Evolutionary conservation across 1,140 invertebrate species (phyloP).

Genomic region (Wiebesia pumilae): DNA sequence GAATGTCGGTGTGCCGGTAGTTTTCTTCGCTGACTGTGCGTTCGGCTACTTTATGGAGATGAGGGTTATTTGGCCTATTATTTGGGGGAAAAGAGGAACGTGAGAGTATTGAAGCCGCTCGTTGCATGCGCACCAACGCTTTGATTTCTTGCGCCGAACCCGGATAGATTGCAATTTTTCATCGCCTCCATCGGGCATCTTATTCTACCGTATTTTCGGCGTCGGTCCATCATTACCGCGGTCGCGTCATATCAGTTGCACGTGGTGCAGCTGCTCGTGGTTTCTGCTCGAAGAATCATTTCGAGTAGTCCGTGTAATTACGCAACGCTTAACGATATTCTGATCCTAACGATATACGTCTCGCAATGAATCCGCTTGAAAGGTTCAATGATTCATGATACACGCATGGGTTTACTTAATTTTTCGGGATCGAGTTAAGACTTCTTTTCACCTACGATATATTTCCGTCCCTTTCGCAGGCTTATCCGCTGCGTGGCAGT

Average conservation of each 20-base stretch:
- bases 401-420: neutral
- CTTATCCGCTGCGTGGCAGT: neutral
- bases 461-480: neutral
- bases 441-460: neutral
- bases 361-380: neutral
- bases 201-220: no score
- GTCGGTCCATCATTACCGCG: no score
- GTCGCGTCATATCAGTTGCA: no score
- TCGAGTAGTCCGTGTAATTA: no score
- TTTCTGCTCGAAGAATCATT: no score
- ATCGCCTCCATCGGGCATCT: no score
- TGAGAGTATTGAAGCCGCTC: neutral
- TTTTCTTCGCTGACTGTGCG: neutral
- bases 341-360: neutral
- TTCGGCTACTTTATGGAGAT: slow-evolving; percentile 18
- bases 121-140: no score
- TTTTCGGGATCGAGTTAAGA: neutral
- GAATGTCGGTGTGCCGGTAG: slow-evolving; percentile 17
- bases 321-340: no score
- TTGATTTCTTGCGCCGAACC: no score
- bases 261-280: no score
- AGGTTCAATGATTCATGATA: neutral
- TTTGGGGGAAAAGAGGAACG: neutral
- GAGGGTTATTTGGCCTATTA: slow-evolving; percentile 13
- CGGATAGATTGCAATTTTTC: no score